Base-by-base conservation (phyloP, 2,888 invertebrate species). In the Vandiemenella viatica region DNA sequence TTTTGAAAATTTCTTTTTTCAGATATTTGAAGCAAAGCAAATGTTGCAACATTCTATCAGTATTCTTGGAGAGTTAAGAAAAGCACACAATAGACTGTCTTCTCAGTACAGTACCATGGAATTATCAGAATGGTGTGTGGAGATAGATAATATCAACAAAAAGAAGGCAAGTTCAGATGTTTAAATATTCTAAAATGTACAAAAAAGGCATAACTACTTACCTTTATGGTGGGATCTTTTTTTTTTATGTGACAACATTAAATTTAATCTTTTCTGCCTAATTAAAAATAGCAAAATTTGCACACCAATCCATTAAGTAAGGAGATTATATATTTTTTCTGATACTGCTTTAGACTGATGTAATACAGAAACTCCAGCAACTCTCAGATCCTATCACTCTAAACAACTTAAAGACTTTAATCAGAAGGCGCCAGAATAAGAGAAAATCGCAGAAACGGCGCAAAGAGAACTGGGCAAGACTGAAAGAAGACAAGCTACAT, bases 161-260 rank as follows among this genome's bases (percentile, higher is more conserved):
- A 64, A 71, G 13, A 76, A 75, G 63, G 62, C 62, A 68, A 50
- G n/a, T n/a, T n/a, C n/a, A n/a, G n/a, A n/a, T n/a, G n/a, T n/a
- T n/a, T n/a, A n/a, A n/a, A n/a, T n/a, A n/a, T n/a, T n/a, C n/a
- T n/a, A n/a, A n/a, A n/a, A n/a, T n/a, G n/a, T n/a, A n/a, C n/a
- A n/a, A n/a, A n/a, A n/a, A n/a, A n/a, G n/a, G n/a, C n/a, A n/a
- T n/a, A n/a, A n/a, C n/a, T n/a, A n/a, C n/a, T n/a, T n/a, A n/a
- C n/a, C n/a, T n/a, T n/a, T n/a, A n/a, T n/a, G n/a, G n/a, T n/a
- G n/a, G n/a, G n/a, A n/a, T n/a, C n/a, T n/a, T n/a, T n/a, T n/a
- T n/a, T n/a, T n/a, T n/a, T n/a, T n/a, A n/a, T n/a, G n/a, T n/a
- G n/a, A n/a, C n/a, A n/a, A n/a, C n/a, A n/a, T n/a, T n/a, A n/a